Percentiles rank a stretch among this genome's conserved stretches.
Evolutionary conservation across 2,888 invertebrate genomes (phyloP).

Genomic region (Enchytraeus crypticus): DNA sequence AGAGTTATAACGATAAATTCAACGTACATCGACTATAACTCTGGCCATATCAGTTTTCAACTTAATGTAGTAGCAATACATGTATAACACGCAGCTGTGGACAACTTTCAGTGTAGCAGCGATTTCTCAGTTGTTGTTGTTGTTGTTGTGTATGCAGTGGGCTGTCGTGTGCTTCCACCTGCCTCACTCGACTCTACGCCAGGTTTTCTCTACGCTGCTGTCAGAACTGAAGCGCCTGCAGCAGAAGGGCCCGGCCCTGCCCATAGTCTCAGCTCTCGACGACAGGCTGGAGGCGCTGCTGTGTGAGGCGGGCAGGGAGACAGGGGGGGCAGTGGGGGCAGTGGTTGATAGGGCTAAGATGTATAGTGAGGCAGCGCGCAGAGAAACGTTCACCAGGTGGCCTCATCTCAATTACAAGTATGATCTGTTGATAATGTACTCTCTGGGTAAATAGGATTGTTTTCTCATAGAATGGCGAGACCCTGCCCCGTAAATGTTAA

Average conservation of each 20-base stretch:
- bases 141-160: slow-evolving; percentile 78
- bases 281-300: slow-evolving; percentile 57
- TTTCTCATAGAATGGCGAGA: not conserved
- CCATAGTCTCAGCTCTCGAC: slow-evolving; percentile 79
- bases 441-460: not conserved
- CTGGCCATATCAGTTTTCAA: too few relatives aligned
- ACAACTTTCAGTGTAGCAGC: too few relatives aligned
- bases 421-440: too few relatives aligned
- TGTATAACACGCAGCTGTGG: too few relatives aligned
- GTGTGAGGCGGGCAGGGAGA: slow-evolving; percentile 31
- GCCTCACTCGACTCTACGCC: slow-evolving; percentile 68
- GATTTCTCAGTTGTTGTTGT: too few relatives aligned
- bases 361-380: slow-evolving; percentile 83
- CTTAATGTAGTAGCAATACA: too few relatives aligned
- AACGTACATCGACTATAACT: too few relatives aligned
- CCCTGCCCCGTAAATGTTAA: not conserved
- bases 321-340: slow-evolving; percentile 9
- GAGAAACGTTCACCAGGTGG: slow-evolving; percentile 86
- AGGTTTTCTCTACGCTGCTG: slow-evolving; percentile 70
- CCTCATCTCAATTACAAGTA: slow-evolving; percentile 94
- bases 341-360: slow-evolving; percentile 53
- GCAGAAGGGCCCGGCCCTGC: slow-evolving; percentile 72
- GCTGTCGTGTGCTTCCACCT: slow-evolving; percentile 76
- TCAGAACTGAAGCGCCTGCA: slow-evolving; percentile 66
- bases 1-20: too few relatives aligned